Conservation (phyloP, 1,140 invertebrate species). For the Calephelis nemesis region DNA sequence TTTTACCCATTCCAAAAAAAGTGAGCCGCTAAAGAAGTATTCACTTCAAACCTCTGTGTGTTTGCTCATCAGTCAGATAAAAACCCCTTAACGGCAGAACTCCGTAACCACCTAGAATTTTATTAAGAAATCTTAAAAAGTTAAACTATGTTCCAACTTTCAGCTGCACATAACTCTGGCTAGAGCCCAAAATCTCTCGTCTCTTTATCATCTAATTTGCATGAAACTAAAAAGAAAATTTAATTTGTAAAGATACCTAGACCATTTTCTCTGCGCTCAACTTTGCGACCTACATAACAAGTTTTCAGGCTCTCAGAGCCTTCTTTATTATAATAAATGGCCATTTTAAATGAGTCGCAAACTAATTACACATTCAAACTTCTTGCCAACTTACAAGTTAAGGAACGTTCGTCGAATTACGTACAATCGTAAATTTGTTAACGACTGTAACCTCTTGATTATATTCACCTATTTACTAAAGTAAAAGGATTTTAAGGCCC, state of each 20-base stretch:
- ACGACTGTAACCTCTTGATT: neutral
- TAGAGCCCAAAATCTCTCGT: no score
- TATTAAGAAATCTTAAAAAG: no score
- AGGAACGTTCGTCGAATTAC: neutral
- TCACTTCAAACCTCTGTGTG: no score
- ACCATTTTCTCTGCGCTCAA: neutral
- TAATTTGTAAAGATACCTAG: neutral
- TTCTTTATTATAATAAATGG: conserved; percentile 15
- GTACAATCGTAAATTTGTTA: conserved; percentile 6
- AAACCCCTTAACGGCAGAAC: no score
- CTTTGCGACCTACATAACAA: conserved; percentile 1
- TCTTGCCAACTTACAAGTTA: conserved; percentile 9
- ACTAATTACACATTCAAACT: conserved; percentile 15
- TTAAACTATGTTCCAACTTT: no score
- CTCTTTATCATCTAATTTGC: no score
- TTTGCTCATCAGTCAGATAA: no score
- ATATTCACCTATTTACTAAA: neutral
- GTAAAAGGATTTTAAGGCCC: no score
- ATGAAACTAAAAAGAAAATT: conserved; percentile 1
- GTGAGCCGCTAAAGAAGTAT: no score
- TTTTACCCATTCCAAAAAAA: no score
- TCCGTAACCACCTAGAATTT: no score
- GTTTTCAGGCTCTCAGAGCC: neutral
- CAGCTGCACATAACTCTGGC: no score
- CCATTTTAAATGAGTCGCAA: conserved; percentile 1